Base-by-base conservation (phyloP, 2,113 vertebrate species). In the Chaetura pelagica region DNA sequence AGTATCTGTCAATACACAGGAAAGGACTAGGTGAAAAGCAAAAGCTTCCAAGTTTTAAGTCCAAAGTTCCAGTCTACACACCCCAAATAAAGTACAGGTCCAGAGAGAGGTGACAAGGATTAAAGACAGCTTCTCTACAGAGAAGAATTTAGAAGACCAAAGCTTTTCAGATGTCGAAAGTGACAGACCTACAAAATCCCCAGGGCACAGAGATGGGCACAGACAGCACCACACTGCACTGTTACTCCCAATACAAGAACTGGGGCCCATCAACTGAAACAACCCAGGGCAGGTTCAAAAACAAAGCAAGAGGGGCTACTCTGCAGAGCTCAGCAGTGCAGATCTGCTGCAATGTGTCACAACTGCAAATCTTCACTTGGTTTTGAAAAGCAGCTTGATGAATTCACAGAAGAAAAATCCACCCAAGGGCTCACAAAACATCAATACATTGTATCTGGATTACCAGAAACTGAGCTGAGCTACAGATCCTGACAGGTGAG, bases 251-350 rank as follows among this genome's bases (percentile, higher is more conserved):
- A 1, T 11, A 72, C 11, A 40, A 48, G 40, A 77, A 52, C 77
- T 21, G 34, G 34, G 40, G 32, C 44, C 68, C 51, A 29, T 27
- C 14, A 61, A 35, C 44, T 5, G 1, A 40, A 80, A 34, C 2
- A 3, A 42, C 24, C n/a, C 0, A 0, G 34, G 17, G 11, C 38
- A 68, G 42, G 13, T 40, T 83, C 35, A 58, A 34, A 48, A 90
- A 14, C 42, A 75, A 35, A 84, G 63, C 54, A 24, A 24, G 55
- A 79, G 34, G 40, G 27, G 46, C 72, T 48, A 7, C 52, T 11
- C 46, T 1, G 4, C 21, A 4, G 30, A 26, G 22, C 8, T 13
- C 1, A 0, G 34, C 27, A 24, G 69, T 3, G 1, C 26, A 32
- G 38, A 27, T 42, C 66, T 38, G 14, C 58, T 4, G 6, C 55